Evolutionary conservation across 1,140 invertebrate genomes (phyloP), one percentile per base, ranked within the genome.

Genomic region (Drosophila chauvacae): DNA sequence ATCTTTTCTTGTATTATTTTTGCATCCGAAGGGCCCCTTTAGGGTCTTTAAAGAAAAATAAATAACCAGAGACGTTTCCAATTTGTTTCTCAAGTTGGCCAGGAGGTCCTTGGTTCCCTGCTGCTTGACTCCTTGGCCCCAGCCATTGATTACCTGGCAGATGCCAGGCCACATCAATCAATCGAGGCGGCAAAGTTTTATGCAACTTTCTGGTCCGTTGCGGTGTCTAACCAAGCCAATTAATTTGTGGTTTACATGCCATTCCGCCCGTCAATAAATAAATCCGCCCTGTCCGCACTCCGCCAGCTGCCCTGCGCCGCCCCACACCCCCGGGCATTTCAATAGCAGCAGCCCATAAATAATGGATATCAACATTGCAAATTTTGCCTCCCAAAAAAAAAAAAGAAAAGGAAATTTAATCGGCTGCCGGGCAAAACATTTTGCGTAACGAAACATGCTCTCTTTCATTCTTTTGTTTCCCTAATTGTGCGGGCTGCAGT

Each of bases 221-320:
- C 66, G 57, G 57, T 45, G 66, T 77, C 79, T 77, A 81, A 81
- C 80, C 80, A 77, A 82, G 69, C 68, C 80, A 82, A 82, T 82
- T 82, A 82, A 82, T 82, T 82, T 82, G 80, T 60, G 80, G 80
- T 82, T 80, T 82, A 82, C 80, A 81, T 82, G 68, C 69, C 60
- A 68, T 77, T 62, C 53, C 72, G 56, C 62, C 62, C 66, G 62
- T 59, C 68, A 82, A 81, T 81, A 77, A 81, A 81, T 80, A 80
- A 81, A 81, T 62, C 28, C 60, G 14, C 64, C 59, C 47, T 28
- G n/a, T 51, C 37, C 26, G 13, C 59, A 37, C 63, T 51, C 30
- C 26, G 2, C 7, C 23, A 48, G 45, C 45, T 48, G 23, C 23
- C 4, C 47, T 7, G 23, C 23, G 2, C 47, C 4, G 3, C 23